phyloP scores from a whole-genome alignment of 2,797 vertebrate species.

The Acanthiza pusilla region DNA sequence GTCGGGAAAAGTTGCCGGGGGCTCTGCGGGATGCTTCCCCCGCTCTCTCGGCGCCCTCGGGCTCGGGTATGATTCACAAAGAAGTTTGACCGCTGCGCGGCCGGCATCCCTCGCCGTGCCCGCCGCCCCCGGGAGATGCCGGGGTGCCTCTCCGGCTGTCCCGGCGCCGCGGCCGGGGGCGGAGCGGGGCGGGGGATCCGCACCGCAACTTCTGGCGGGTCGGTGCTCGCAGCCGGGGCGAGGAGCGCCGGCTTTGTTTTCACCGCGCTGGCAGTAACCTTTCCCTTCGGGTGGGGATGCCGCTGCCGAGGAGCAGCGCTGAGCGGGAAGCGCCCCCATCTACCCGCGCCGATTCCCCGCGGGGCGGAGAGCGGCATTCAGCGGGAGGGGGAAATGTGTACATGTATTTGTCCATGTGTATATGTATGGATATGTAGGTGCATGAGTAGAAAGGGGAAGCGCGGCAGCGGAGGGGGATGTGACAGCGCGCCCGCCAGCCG shows the following conservation, averaged over 20 bases:
- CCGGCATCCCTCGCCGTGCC: neutral
- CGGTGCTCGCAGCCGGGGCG: neutral
- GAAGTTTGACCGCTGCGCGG: slow-evolving; percentile 27
- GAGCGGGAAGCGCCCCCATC: neutral
- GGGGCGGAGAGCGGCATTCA: neutral
- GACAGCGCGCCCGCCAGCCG: neutral
- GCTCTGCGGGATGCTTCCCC: neutral
- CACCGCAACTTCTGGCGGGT: neutral
- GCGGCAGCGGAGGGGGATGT: neutral
- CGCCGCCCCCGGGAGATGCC: neutral
- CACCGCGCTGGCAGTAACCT: neutral
- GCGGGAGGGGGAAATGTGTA: accelerated
- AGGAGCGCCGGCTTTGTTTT: neutral
- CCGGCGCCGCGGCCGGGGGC: neutral
- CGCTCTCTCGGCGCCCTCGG: neutral
- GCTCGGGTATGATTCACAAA: neutral
- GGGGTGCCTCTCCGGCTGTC: neutral
- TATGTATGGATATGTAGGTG: accelerated
- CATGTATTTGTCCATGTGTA: accelerated
- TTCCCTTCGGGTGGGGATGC: neutral
- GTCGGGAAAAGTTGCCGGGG: slow-evolving; percentile 28
- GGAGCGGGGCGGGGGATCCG: too few species aligned
- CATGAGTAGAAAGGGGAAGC: neutral
- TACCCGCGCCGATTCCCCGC: too few species aligned
- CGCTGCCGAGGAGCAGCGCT: neutral